Conservation (phyloP, 2,113 vertebrate species). For the Phasianus colchicus region DNA sequence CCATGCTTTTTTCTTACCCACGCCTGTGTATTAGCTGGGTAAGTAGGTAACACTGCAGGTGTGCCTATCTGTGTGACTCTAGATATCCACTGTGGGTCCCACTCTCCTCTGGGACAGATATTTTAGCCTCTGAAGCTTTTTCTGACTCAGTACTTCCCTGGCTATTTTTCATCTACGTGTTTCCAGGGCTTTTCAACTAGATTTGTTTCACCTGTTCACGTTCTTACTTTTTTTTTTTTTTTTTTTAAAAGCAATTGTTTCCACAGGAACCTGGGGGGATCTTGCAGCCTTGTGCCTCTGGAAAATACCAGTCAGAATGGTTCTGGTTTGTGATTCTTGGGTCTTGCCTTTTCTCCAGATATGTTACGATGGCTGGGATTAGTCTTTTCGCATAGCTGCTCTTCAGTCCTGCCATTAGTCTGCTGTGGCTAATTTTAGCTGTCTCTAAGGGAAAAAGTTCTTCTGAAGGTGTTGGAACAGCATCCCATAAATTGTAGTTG, state of each 20-base stretch:
- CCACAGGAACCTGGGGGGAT: neutral
- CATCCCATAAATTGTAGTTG: neutral
- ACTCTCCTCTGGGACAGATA: accelerated
- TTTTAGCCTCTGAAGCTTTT: neutral
- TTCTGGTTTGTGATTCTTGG: neutral
- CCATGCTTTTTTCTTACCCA: neutral
- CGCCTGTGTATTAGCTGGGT: neutral
- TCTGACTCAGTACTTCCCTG: neutral
- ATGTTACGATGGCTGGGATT: neutral
- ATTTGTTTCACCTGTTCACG: neutral
- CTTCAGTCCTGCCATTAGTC: neutral
- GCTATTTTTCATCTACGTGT: neutral
- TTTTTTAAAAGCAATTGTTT: neutral
- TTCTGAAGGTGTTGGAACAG: neutral
- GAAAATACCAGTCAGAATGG: neutral
- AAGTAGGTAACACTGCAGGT: accelerated
- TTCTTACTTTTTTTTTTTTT: neutral
- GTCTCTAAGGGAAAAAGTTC: neutral
- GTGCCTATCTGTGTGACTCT: neutral
- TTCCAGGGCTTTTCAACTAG: neutral
- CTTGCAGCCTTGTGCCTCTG: neutral
- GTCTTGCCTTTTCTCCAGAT: neutral
- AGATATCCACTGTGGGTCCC: neutral
- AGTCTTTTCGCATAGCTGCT: neutral
- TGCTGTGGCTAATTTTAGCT: neutral